A percentile compares a stretch with the other conserved stretches of the same genome.
These are phyloP conservation scores for Cryptotis parvus DNA, from an alignment of 2,113 vertebrate genomes.

Conservation along the genomic window DNA sequence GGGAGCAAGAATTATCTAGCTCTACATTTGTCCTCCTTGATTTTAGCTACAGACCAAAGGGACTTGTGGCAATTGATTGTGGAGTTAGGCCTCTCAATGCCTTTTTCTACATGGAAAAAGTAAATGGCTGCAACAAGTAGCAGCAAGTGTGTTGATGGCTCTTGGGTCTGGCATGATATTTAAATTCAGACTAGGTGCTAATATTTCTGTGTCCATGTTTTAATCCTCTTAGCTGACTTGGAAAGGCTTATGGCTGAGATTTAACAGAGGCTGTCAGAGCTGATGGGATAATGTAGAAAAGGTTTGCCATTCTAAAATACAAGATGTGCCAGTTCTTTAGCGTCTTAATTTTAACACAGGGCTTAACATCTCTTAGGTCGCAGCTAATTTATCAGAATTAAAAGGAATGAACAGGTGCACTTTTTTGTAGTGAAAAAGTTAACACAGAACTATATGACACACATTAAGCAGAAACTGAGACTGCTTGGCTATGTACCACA, in stretches of 20 bases:
- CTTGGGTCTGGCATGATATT: not conserved
- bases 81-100: not conserved
- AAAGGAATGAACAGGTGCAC: conserved; percentile 45
- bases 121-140: not conserved
- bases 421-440: conserved; percentile 48
- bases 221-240: conserved; percentile 64
- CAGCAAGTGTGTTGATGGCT: not conserved
- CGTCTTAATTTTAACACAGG: conserved; percentile 41
- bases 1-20: not conserved
- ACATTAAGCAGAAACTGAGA: conserved; percentile 10
- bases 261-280: conserved; percentile 60
- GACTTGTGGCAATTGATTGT: not conserved
- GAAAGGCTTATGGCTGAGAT: conserved; percentile 64
- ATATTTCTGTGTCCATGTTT: conserved; percentile 48
- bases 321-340: conserved; percentile 10
- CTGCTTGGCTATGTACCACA: not conserved
- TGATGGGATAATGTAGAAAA: conserved; percentile 64
- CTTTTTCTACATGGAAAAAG: not conserved
- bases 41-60: not conserved
- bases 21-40: not conserved
- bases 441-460: conserved; percentile 8
- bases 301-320: conserved; percentile 3
- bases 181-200: conserved; percentile 51
- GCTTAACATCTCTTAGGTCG: conserved; percentile 35
- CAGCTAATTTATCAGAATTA: conserved; percentile 57